These are phyloP conservation scores for Panopea generosa DNA, from an alignment of 2,888 invertebrate genomes.

Conservation along the genomic window DNA sequence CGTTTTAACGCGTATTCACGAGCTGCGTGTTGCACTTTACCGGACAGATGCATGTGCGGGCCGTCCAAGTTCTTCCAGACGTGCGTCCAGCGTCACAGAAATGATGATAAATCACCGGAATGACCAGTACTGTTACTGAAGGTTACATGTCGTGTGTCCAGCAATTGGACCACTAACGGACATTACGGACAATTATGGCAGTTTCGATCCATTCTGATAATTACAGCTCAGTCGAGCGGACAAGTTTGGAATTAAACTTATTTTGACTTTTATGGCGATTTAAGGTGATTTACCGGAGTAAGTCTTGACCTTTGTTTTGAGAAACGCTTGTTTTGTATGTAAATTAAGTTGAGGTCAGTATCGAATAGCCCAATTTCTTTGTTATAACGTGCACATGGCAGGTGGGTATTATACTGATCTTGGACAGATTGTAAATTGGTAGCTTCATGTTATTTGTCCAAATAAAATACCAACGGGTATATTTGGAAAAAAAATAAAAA, in stretches of 20 bases:
- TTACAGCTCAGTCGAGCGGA: slow-evolving; percentile 43
- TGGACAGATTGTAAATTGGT: slow-evolving; percentile 20
- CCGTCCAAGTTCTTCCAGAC: too few species aligned
- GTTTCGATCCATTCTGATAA: slow-evolving; percentile 52
- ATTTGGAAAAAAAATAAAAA: slow-evolving; percentile 17
- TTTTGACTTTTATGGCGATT: slow-evolving; percentile 61
- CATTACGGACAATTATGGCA: slow-evolving; percentile 53
- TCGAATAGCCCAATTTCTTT: slow-evolving; percentile 11
- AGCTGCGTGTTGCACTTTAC: slow-evolving; percentile 21
- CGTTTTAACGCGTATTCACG: background rate
- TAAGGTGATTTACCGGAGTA: slow-evolving; percentile 54
- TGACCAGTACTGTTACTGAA: slow-evolving; percentile 61
- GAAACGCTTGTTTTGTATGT: slow-evolving; percentile 45
- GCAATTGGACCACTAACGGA: slow-evolving; percentile 48
- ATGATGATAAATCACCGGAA: slow-evolving; percentile 53
- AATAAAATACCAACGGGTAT: slow-evolving; percentile 32
- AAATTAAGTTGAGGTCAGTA: slow-evolving; percentile 34
- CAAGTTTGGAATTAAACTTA: slow-evolving; percentile 60
- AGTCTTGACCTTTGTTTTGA: slow-evolving; percentile 48
- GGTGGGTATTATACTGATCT: slow-evolving; percentile 39
- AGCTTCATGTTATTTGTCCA: too few species aligned
- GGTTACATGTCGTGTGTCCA: slow-evolving; percentile 62
- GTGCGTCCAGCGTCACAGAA: background rate
- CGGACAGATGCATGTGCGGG: slow-evolving; percentile 1
- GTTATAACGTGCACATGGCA: slow-evolving; percentile 36